Evolutionary conservation across 2,797 vertebrate species (phyloP), one percentile per base, ranked within the genome.

Genomic region (Champsocephalus esox): DNA sequence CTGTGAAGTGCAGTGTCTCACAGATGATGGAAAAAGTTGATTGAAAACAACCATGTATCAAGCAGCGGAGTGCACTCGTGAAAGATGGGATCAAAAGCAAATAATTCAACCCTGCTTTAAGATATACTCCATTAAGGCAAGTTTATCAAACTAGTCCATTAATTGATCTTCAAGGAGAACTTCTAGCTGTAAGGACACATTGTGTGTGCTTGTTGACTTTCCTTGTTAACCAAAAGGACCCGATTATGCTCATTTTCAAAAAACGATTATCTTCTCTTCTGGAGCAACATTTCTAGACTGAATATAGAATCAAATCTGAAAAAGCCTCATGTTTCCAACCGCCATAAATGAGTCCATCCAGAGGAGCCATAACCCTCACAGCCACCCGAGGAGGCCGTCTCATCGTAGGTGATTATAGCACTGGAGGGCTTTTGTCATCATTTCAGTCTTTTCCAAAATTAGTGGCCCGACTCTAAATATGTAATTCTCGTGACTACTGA

Each of bases 391-490:
- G 55, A 73, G 41, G 32, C 12, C 17, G 48, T 58, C 49, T 86
- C 66, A 75, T 75, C 46, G 60, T 9, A 64, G 54, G 63, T 77
- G 66, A 80, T 80, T 62, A 64, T 52, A 6, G n/a, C 3, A 16
- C 28, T 62, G 45, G 17, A 77, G 75, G n/a, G 52, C 65, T 69
- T 75, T 74, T 65, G 24, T 77, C 50, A 83, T 76, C 60, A 73
- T 60, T 45, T 28, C 16, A 16, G 28, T 60, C 28, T 64, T 84
- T 79, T 68, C 5, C 51, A 57, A 66, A 66, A 73, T 83, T 67
- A 78, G 68, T 9, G 43, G 59, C 46, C 16, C 3, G 24, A 46
- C 38, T 72, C 17, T 62, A 45, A 70, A 62, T 41, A 56, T 10
- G 48, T 19, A 46, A 58, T 75, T 66, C 58, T 75, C 32, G 70